Conservation (phyloP, 2,113 vertebrate genomes). For the Nestor notabilis region DNA sequence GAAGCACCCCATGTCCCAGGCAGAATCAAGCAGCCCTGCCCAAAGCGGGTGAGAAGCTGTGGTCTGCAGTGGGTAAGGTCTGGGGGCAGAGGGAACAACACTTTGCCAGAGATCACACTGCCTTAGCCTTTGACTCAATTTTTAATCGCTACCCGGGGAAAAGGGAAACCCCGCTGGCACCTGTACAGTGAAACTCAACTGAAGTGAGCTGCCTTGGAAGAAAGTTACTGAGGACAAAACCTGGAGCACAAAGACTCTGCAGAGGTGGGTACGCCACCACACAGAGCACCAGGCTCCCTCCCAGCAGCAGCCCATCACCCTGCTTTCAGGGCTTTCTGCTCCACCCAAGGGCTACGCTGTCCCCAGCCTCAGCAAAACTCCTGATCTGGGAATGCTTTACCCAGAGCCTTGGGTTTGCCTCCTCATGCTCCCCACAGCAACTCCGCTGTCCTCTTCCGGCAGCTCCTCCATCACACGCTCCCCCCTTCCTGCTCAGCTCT, state of each 20-base stretch:
- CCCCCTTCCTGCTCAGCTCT: not conserved
- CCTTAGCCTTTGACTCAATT: not conserved
- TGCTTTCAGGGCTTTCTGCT: not conserved
- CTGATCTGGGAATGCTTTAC: not conserved
- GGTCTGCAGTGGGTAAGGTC: not conserved
- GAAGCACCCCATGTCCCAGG: accelerated
- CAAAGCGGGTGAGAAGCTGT: not conserved
- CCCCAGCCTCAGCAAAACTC: not conserved
- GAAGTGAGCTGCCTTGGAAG: not conserved
- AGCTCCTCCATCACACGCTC: not conserved
- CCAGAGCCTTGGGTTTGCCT: not conserved
- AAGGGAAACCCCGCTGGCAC: not conserved
- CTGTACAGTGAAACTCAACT: not conserved
- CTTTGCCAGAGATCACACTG: not conserved
- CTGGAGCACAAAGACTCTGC: not conserved
- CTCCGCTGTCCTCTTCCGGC: not conserved
- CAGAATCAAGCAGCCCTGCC: not conserved
- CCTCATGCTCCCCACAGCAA: not conserved
- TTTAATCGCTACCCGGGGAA: not conserved
- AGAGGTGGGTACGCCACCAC: accelerated
- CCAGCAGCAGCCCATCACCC: not conserved
- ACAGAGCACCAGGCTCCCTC: not conserved
- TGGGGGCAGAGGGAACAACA: not conserved
- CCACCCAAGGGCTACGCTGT: not conserved
- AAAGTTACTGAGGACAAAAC: not conserved